Evolutionary conservation across 2,797 vertebrate genomes (phyloP).

Genomic region (Hephaestus fuliginosus): DNA sequence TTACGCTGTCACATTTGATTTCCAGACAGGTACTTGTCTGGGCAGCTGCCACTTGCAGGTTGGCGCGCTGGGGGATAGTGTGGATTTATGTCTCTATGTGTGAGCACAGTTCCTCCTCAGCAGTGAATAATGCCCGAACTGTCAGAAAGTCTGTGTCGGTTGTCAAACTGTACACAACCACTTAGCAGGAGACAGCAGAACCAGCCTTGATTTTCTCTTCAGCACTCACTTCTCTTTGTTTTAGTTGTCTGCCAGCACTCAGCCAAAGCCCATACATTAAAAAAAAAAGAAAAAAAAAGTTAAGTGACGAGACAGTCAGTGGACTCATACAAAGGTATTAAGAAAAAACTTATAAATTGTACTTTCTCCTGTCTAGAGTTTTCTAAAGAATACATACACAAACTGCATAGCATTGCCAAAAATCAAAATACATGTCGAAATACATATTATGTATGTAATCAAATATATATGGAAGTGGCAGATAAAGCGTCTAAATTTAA

Average conservation of each 20-base stretch:
- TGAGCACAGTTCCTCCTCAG: conserved; percentile 24
- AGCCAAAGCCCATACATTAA: conserved; percentile 1
- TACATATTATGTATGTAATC: neutral
- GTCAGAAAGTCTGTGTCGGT: conserved; percentile 34
- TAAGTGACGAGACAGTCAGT: neutral
- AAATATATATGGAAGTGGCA: neutral
- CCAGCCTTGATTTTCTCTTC: conserved; percentile 21
- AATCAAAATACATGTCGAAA: neutral
- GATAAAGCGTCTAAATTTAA: neutral
- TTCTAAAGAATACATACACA: neutral
- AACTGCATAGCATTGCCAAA: no score
- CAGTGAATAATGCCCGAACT: conserved; percentile 34
- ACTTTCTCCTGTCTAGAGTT: neutral
- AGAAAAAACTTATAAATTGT: neutral
- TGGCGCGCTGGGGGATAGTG: conserved; percentile 30
- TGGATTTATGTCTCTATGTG: conserved; percentile 16
- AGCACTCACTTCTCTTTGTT: conserved; percentile 42
- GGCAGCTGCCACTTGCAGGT: conserved; percentile 22
- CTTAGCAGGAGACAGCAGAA: conserved; percentile 30
- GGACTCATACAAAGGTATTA: neutral
- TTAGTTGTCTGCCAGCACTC: conserved; percentile 39
- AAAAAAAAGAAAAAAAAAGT: neutral
- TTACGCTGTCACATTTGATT: conserved; percentile 62
- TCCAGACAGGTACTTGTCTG: conserved; percentile 16
- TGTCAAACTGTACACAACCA: conserved; percentile 42